Base-by-base conservation (phyloP, 2,113 vertebrate genomes). In the Esox niger region DNA sequence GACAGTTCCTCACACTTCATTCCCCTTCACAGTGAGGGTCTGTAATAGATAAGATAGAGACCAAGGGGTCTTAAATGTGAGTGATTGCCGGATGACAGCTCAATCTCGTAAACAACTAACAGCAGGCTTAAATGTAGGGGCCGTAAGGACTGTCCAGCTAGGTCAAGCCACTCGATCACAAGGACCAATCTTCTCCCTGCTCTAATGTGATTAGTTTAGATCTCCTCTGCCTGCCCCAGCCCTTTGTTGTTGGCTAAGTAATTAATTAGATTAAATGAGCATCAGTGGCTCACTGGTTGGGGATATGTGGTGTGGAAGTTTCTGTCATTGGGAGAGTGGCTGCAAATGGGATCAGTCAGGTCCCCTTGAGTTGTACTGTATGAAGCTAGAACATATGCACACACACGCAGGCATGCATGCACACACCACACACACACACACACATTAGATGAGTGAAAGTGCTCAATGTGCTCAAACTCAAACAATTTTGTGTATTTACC, bases 181-280 rank as follows among this genome's bases (percentile, higher is more conserved):
- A 32, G 35, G 63, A 61, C 47, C 60, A 60, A 68, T 75, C 56
- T 68, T 47, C 43, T 56, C 8, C 26, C 32, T 31, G 49, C 68
- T 70, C 60, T 75, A 70, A 77, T 75, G 71, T 73, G 75, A 79
- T 82, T 82, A 77, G 68, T 58, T 61, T 49, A 32, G 66, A 59
- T 74, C 66, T 63, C 47, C 20, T 15, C 21, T 30, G 47, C 47
- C 68, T 46, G 61, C 27, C 32, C 43, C 23, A 25, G 29, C 38
- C 66, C 49, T 57, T 52, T 31, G 60, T 65, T 56, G 65, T 64
- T 69, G 52, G 52, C 55, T 57, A 71, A 64, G 66, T 64, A 70
- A n/a, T n/a, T 77, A 75, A 77, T 75, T 77, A 73, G 56, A 55
- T 52, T 46, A 69, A 67, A 64, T 67, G 64, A 55, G 68, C 5